Evolutionary conservation across 1,140 invertebrate genomes (phyloP).

Genomic region (Manduca sexta): DNA sequence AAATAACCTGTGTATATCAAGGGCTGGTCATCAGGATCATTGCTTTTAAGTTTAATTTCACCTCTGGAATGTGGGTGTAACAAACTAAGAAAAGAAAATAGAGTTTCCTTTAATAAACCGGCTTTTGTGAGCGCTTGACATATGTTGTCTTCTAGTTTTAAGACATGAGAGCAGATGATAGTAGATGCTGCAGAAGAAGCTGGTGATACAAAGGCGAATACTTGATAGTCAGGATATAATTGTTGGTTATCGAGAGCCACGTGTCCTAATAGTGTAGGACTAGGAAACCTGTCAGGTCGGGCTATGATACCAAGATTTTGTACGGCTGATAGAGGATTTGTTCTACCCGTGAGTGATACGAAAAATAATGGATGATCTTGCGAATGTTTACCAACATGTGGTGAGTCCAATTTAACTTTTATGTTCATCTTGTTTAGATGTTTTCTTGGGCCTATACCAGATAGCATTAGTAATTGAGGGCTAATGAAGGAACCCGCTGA

Average conservation of each 20-base stretch:
- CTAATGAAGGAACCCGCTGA: conserved; percentile 69
- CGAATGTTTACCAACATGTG: conserved; percentile 79
- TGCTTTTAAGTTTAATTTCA: conserved; percentile 80
- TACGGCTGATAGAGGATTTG: conserved; percentile 78
- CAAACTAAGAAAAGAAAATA: conserved; percentile 85
- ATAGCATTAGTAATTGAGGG: conserved; percentile 56
- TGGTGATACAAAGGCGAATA: conserved; percentile 25
- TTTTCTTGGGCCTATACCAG: conserved; percentile 48
- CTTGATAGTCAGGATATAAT: conserved; percentile 39
- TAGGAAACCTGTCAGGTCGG: conserved; percentile 80
- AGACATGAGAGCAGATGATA: conserved; percentile 79
- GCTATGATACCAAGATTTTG: conserved; percentile 75
- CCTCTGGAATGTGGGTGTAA: conserved; percentile 86
- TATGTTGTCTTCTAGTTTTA: conserved; percentile 76
- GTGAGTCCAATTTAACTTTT: conserved; percentile 72
- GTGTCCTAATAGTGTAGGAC: conserved; percentile 82
- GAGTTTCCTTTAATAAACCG: conserved; percentile 79
- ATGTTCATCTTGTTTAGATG: conserved; percentile 53
- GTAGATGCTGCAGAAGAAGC: conserved; percentile 70
- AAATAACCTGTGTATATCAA: conserved; percentile 92
- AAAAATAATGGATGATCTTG: conserved; percentile 82
- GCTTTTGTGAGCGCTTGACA: conserved; percentile 55
- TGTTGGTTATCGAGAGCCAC: conserved; percentile 74
- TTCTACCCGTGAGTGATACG: conserved; percentile 50
- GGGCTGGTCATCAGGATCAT: conserved; percentile 88